phyloP scores from a whole-genome alignment of 1,140 invertebrate species.

The Monochamus saltuarius region DNA sequence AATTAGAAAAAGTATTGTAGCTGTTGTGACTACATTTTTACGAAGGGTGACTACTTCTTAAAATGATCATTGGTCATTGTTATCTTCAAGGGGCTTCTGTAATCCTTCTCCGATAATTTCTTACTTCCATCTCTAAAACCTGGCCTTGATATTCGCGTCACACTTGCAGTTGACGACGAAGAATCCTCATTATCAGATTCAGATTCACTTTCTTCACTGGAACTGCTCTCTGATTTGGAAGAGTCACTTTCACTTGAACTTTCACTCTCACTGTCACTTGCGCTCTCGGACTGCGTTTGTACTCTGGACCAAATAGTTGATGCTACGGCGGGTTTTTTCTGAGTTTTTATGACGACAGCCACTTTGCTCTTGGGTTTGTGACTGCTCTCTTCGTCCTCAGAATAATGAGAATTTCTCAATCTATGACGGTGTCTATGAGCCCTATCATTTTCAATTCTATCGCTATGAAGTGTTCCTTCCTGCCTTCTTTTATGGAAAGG shows the following conservation, averaged over 20 bases:
- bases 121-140: conserved; percentile 31
- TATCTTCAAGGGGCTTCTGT: conserved; percentile 46
- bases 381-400: conserved; percentile 23
- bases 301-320: conserved; percentile 48
- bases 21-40: too few relatives aligned
- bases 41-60: too few relatives aligned
- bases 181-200: conserved; percentile 23
- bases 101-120: conserved; percentile 21
- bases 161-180: conserved; percentile 13
- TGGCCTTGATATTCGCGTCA: conserved; percentile 30
- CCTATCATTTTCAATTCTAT: conserved; percentile 19
- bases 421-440: neutral
- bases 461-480: conserved; percentile 25
- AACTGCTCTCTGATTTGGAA: conserved; percentile 13
- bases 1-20: too few relatives aligned
- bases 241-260: conserved; percentile 14
- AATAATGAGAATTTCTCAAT: conserved; percentile 24
- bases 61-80: conserved; percentile 44
- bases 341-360: conserved; percentile 47
- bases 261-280: conserved; percentile 20
- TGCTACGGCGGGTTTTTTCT: conserved; percentile 47
- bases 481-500: conserved; percentile 3
- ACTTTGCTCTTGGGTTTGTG: conserved; percentile 47
- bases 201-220: conserved; percentile 14
- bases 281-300: conserved; percentile 17